Base-by-base conservation (phyloP, 2,113 vertebrate species). In the Chascanopsetta lugubris region DNA sequence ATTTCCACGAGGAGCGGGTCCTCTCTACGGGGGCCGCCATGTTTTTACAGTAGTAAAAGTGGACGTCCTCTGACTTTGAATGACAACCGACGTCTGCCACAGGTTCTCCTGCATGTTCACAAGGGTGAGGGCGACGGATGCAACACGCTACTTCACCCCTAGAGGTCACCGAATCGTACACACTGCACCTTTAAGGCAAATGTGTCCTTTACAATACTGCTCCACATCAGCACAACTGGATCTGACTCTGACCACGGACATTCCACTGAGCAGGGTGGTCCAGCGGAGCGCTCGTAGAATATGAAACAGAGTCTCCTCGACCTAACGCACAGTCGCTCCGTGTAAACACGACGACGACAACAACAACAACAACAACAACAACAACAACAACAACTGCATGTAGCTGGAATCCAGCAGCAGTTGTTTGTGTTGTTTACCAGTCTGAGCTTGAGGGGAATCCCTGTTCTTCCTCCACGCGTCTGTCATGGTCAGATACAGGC, bases 401-500 rank as follows among this genome's bases (percentile, higher is more conserved):
- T 57, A 8, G 56, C 15, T 38, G 8, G 2, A 12, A 22, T 32
- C 11, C 24, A 38, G 17, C 50, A 13, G 5, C 18, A 46, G 26
- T 26, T 29, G 7, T 9, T 12, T 47, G 48, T 18, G 21, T 45
- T 46, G 30, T 60, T 45, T 26, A 12, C 38, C 61, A 54, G 0
- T 74, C 24, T 59, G 1, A 55, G 46, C 47, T 40, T 57, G 46
- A 40, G 38, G 61, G 40, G 22, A 69, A 40, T 49, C 53, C 27
- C n/a, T 40, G 21, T 42, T 54, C 26, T 48, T 62, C 56, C 38
- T 61, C 40, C 4, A 9, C 10, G 27, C 18, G 32, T 60, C 47
- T 59, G 32, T 50, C 49, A 54, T 8, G 6, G 34, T 55, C 66
- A 51, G 51, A 69, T 45, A 25, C 49, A 38, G 54, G 24, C 18